phyloP scores from a whole-genome alignment of 2,113 vertebrate species.

The Dinomys branickii region DNA sequence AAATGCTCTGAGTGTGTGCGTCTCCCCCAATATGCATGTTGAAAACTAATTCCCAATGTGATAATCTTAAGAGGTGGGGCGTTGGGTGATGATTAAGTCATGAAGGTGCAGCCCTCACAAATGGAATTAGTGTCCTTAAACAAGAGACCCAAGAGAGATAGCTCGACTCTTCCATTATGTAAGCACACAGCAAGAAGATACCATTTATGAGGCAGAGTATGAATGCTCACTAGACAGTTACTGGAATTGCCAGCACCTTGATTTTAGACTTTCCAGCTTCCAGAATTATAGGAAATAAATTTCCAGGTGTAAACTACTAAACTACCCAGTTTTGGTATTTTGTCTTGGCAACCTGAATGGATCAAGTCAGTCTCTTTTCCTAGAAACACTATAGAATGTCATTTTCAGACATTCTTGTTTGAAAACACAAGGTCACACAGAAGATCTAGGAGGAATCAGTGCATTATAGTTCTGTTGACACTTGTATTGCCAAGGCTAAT shows the following conservation, averaged over 20 bases:
- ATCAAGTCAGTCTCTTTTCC: conserved; percentile 11
- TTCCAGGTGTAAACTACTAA: background rate
- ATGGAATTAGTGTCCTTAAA: background rate
- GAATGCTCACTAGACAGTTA: background rate
- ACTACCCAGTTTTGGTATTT: background rate
- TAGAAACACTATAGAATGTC: conserved; percentile 11
- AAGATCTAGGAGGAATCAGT: conserved; percentile 11
- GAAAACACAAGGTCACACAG: background rate
- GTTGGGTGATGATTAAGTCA: background rate
- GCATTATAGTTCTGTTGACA: conserved; percentile 18
- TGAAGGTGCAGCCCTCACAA: background rate
- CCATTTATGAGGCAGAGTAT: background rate
- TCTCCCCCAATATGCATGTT: background rate
- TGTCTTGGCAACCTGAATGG: background rate
- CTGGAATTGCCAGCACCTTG: background rate
- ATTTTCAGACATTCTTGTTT: conserved; percentile 42
- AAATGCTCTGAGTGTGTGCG: background rate
- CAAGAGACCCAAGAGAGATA: background rate
- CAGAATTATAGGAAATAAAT: conserved; percentile 1
- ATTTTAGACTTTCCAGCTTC: background rate
- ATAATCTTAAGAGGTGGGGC: background rate
- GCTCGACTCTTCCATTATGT: background rate
- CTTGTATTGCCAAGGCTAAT: background rate
- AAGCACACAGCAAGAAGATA: background rate
- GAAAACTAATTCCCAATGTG: background rate